Percentiles rank a stretch among this genome's conserved stretches.
Evolutionary conservation across 1,140 invertebrate genomes (phyloP).

Genomic region (Cydia splendana): DNA sequence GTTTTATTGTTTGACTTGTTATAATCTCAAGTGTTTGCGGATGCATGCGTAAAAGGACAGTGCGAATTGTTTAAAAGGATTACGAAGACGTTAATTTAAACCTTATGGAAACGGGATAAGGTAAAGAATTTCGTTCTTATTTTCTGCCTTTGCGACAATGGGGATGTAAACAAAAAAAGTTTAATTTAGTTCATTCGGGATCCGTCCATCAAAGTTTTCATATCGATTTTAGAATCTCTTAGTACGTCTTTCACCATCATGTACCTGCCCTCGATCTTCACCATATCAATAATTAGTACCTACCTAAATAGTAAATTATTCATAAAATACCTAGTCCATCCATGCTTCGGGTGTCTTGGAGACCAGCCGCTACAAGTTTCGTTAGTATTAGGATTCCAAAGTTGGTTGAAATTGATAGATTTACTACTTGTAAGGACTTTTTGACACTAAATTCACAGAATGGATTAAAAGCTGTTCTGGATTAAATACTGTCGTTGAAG

Average conservation of each 20-base stretch:
- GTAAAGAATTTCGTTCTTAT: background rate
- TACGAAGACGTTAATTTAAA: background rate
- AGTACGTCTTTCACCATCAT: too few relatives aligned
- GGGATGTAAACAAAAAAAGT: background rate
- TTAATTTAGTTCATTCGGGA: too few relatives aligned
- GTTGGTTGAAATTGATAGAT: too few relatives aligned
- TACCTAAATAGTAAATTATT: too few relatives aligned
- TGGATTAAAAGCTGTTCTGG: background rate
- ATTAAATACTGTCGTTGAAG: background rate
- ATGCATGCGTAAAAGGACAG: constrained; percentile 8
- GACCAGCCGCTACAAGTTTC: too few relatives aligned
- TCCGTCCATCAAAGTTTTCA: too few relatives aligned
- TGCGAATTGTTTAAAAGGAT: background rate
- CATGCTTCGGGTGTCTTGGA: too few relatives aligned
- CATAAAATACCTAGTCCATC: too few relatives aligned
- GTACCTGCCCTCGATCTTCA: too few relatives aligned
- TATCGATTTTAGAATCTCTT: too few relatives aligned
- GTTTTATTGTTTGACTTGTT: constrained; percentile 17
- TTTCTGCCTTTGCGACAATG: background rate
- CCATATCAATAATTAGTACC: too few relatives aligned
- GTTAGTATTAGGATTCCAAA: too few relatives aligned
- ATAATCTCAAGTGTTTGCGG: constrained; percentile 16
- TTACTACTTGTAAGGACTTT: background rate
- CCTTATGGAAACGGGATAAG: background rate
- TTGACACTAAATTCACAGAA: background rate